These are phyloP conservation scores for Hartigia nigra DNA, from an alignment of 2,888 invertebrate species.

Conservation along the genomic window DNA sequence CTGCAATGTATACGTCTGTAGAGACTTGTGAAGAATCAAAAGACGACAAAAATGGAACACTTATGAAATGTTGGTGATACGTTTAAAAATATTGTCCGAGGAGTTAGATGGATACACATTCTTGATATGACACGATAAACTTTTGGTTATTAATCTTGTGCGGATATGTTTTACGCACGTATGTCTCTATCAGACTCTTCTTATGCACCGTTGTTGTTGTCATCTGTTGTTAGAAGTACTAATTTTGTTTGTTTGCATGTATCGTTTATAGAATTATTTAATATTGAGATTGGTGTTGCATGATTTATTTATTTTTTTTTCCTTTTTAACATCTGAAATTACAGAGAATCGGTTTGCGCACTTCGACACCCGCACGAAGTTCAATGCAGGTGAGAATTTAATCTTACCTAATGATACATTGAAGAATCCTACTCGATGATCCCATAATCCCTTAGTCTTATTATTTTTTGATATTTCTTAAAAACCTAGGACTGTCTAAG, in stretches of 20 bases:
- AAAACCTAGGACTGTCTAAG: background rate
- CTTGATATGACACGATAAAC: background rate
- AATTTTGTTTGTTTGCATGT: background rate
- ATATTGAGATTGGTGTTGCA: slow-evolving; percentile 8
- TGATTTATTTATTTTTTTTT: slow-evolving; percentile 18
- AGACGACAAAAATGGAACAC: background rate
- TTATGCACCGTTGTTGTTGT: background rate
- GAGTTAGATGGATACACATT: background rate
- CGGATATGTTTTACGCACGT: background rate
- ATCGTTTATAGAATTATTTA: background rate
- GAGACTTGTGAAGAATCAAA: background rate
- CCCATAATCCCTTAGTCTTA: background rate
- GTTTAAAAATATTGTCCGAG: background rate
- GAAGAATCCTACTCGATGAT: background rate
- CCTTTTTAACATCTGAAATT: slow-evolving; percentile 48
- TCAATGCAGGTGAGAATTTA: slow-evolving; percentile 61
- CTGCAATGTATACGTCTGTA: background rate
- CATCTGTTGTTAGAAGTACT: background rate
- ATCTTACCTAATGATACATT: background rate
- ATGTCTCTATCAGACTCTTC: background rate
- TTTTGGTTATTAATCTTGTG: background rate
- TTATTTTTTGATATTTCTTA: too few species aligned
- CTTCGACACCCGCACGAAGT: slow-evolving; percentile 55
- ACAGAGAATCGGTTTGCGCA: slow-evolving; percentile 57
- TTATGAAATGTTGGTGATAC: background rate